Evolutionary conservation across 2,797 vertebrate species (phyloP).

Genomic region (Lithobates pipiens): DNA sequence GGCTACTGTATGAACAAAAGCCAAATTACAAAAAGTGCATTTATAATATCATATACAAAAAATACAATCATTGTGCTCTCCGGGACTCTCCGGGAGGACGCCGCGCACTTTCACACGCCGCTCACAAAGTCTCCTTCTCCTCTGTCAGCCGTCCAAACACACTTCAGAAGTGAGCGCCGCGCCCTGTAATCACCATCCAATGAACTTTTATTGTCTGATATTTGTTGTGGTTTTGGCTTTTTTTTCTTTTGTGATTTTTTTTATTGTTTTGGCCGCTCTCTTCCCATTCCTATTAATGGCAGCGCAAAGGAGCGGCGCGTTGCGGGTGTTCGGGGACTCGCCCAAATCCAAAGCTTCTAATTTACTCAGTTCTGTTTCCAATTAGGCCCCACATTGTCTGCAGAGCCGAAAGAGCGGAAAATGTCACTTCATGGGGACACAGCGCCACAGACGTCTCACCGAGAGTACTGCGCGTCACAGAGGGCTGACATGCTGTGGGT

Average conservation of each 20-base stretch:
- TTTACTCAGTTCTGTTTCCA: background rate
- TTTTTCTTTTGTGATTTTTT: background rate
- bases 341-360: background rate
- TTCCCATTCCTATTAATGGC: no score
- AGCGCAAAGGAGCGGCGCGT: no score
- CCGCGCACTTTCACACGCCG: background rate
- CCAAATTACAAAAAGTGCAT: no score
- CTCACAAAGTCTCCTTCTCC: background rate
- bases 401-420: no score
- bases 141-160: background rate
- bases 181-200: background rate
- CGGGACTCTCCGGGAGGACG: background rate
- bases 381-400: background rate
- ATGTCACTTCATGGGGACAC: no score
- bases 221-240: slow-evolving; percentile 21
- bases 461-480: no score
- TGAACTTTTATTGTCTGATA: background rate
- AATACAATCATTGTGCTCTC: no score
- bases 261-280: background rate
- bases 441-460: no score
- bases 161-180: slow-evolving; percentile 3
- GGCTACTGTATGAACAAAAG: no score
- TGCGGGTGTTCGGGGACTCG: background rate
- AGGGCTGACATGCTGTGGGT: no score
- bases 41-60: no score